Conservation (phyloP, 2,888 invertebrate genomes). For the Meandrusa payeni region DNA sequence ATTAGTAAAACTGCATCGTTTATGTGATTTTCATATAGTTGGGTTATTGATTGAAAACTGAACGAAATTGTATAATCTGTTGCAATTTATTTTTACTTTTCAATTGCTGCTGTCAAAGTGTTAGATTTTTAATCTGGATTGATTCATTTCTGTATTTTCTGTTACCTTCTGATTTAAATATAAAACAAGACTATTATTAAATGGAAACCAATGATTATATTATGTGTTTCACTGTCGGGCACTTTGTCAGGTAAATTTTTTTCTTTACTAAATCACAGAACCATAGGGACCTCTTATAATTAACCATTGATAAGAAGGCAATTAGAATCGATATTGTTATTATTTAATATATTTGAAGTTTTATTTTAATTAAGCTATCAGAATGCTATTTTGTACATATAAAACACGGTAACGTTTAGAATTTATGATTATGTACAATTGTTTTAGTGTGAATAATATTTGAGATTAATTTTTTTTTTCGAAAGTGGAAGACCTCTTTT, state of each 20-base stretch:
- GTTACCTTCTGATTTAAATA: conserved; percentile 1
- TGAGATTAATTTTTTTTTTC: conserved; percentile 59
- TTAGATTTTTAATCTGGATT: conserved; percentile 36
- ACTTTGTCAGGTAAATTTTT: conserved; percentile 45
- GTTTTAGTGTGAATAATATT: conserved; percentile 79
- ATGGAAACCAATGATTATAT: conserved; percentile 5
- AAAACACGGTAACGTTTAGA: conserved; percentile 70
- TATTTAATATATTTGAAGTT: conserved; percentile 81
- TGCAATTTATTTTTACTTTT: conserved; percentile 44
- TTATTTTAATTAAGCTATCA: conserved; percentile 78
- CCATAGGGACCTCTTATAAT: conserved; percentile 81
- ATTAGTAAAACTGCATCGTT: conserved; percentile 69
- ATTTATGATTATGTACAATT: conserved; percentile 75
- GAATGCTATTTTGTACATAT: conserved; percentile 77
- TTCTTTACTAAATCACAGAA: conserved; percentile 71
- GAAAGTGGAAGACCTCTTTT: conserved; percentile 52
- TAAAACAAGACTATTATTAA: conserved; percentile 5
- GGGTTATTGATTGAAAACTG: conserved; percentile 43
- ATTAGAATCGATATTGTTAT: conserved; percentile 80
- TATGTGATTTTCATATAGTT: conserved; percentile 70
- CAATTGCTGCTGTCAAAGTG: conserved; percentile 47
- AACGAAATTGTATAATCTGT: conserved; percentile 40
- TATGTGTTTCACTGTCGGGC: conserved; percentile 38
- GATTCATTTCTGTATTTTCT: conserved; percentile 24
- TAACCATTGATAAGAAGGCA: conserved; percentile 81